Conservation (phyloP, 2,888 invertebrate genomes). For the Panzeria rudis region DNA sequence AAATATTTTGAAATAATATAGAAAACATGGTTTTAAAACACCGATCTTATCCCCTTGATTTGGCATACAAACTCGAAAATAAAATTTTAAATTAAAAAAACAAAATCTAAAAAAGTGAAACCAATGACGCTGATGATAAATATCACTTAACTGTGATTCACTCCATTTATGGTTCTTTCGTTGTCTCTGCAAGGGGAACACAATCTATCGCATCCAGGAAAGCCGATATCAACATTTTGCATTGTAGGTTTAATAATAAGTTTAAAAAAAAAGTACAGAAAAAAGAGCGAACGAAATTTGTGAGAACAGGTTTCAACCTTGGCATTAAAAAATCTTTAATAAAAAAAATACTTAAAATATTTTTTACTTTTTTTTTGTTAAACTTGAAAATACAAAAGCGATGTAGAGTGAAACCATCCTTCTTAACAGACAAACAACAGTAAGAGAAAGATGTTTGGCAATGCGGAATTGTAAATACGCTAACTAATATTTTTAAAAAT, state of each 20-base stretch:
- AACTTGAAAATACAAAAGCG: constrained; percentile 31
- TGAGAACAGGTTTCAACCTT: constrained; percentile 67
- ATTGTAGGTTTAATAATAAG: constrained; percentile 32
- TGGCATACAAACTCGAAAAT: constrained; percentile 17
- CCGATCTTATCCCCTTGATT: constrained; percentile 37
- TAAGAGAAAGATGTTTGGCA: not conserved
- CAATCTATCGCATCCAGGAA: constrained; percentile 16
- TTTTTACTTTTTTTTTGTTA: constrained; percentile 1
- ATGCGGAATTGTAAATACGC: not conserved
- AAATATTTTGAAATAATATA: constrained; percentile 17
- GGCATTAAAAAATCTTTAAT: constrained; percentile 47
- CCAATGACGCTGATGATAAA: constrained; percentile 49
- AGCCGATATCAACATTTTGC: constrained; percentile 42
- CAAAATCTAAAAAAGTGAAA: constrained; percentile 55
- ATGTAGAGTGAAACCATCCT: not conserved
- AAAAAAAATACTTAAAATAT: constrained; percentile 24
- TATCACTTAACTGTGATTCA: constrained; percentile 64
- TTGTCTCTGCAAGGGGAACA: constrained; percentile 27
- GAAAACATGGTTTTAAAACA: constrained; percentile 34
- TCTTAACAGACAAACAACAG: not conserved
- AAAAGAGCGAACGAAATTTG: constrained; percentile 40
- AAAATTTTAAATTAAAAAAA: constrained; percentile 7
- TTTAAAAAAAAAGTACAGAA: not conserved
- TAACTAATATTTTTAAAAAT: not conserved
- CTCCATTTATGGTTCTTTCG: constrained; percentile 45